Evolutionary conservation across 2,888 invertebrate genomes (phyloP).

Genomic region (Hemaris fuciformis): DNA sequence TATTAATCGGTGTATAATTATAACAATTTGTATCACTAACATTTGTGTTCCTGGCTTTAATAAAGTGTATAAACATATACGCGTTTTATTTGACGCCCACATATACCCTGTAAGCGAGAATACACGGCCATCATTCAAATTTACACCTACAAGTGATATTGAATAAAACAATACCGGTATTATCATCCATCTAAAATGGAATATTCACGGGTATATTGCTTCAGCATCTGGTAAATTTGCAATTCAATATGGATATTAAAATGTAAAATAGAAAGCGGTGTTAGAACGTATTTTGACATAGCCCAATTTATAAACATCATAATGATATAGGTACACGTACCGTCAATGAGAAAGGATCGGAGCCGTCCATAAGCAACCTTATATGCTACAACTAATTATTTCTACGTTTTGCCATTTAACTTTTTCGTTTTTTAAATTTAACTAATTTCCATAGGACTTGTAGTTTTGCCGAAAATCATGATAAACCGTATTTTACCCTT

Average conservation of each 20-base stretch:
- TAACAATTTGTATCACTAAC: constrained; percentile 49
- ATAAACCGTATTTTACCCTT: too few relatives aligned
- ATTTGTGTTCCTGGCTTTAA: constrained; percentile 77
- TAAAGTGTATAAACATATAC: constrained; percentile 56
- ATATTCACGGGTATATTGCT: neutral
- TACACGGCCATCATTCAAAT: too few relatives aligned
- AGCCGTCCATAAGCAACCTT: too few relatives aligned
- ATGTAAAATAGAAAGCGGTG: neutral
- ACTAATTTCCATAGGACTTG: too few relatives aligned
- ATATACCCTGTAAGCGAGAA: too few relatives aligned
- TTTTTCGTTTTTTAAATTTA: too few relatives aligned
- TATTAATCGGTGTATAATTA: constrained; percentile 38
- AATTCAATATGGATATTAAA: neutral
- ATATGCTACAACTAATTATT: too few relatives aligned
- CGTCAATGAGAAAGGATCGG: too few relatives aligned
- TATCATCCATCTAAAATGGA: neutral
- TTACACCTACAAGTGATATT: neutral
- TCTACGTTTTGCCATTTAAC: too few relatives aligned
- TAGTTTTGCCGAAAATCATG: too few relatives aligned
- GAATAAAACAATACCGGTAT: neutral
- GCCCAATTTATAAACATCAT: neutral
- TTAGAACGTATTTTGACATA: neutral
- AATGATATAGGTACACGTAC: neutral
- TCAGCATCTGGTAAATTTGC: neutral
- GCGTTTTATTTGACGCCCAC: constrained; percentile 26